Conservation (phyloP, 2,888 invertebrate genomes). For the Himalopsyche anomala region DNA sequence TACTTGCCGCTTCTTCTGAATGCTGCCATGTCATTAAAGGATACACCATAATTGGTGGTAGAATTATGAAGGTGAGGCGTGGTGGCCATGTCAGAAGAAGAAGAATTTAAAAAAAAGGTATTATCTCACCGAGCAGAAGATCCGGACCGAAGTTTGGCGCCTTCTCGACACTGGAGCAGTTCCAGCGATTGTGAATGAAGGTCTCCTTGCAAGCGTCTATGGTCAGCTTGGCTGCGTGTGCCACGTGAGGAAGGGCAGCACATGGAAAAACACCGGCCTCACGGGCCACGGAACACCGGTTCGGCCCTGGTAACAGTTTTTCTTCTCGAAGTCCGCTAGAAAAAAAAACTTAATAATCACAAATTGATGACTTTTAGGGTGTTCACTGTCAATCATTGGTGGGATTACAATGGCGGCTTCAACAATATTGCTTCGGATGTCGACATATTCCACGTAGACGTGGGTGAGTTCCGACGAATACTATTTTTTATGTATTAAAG, state of each 20-base stretch:
- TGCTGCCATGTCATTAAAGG: no score
- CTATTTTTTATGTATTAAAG: no score
- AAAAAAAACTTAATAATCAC: not conserved
- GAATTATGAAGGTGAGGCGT: no score
- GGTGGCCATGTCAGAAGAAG: no score
- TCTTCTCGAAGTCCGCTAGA: conserved; percentile 10
- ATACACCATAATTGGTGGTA: no score
- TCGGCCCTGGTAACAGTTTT: conserved; percentile 42
- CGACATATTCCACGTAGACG: no score
- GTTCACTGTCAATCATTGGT: no score
- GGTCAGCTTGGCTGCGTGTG: conserved; percentile 83
- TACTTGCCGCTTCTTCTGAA: no score
- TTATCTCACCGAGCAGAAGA: conserved; percentile 82
- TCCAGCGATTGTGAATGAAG: conserved; percentile 87
- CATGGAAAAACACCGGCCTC: conserved; percentile 68
- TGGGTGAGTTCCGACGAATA: no score
- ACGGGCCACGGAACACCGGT: conserved; percentile 44
- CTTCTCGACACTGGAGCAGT: conserved; percentile 85
- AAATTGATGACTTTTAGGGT: no score
- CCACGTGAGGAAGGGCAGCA: conserved; percentile 85
- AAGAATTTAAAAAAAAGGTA: not conserved
- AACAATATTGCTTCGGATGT: no score
- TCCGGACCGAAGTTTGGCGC: conserved; percentile 87
- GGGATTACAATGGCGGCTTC: no score
- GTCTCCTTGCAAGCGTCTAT: conserved; percentile 83